Percentiles rank a stretch among this genome's conserved stretches.
These are phyloP conservation scores for Haliclystus octoradiatus DNA, from an alignment of 30 jellyfish, hydroid and myxozoan genomes.

Conservation along the genomic window DNA sequence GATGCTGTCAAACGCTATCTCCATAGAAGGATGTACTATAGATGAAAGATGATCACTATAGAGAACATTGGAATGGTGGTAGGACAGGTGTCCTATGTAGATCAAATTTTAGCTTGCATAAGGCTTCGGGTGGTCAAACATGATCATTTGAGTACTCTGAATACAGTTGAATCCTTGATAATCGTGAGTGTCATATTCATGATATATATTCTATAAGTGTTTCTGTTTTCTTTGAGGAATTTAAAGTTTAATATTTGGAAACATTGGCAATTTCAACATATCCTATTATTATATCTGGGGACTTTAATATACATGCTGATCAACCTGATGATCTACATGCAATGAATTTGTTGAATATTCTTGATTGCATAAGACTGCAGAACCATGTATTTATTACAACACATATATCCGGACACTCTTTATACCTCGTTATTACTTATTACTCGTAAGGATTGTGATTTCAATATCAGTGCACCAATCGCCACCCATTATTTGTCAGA, in stretches of 20 bases:
- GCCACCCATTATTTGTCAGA: no score
- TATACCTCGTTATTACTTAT: conserved; percentile 12
- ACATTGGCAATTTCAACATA: conserved; percentile 4
- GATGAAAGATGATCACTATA: conserved; percentile 18
- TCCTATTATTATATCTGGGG: conserved; percentile 20
- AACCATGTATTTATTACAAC: conserved; percentile 25
- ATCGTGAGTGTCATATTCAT: conserved; percentile 21
- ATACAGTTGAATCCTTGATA: conserved; percentile 8
- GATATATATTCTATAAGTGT: conserved; percentile 17
- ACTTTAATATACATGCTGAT: no score
- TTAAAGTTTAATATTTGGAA: conserved; percentile 13
- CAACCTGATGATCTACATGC: conserved; percentile 19
- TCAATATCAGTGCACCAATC: no score
- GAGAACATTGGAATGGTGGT: conserved; percentile 9
- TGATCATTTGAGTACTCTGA: conserved; percentile 26
- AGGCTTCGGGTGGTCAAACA: conserved; percentile 20
- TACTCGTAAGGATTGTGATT: conserved; percentile 24
- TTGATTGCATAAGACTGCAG: no score
- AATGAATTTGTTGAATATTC: conserved; percentile 1
- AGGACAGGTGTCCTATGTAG: conserved; percentile 21
- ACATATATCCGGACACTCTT: conserved; percentile 26
- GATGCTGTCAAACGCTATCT: no score
- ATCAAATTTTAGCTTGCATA: conserved; percentile 15
- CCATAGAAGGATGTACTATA: no score
- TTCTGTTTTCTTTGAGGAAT: conserved; percentile 5